Conservation (phyloP, 1,140 invertebrate genomes). For the Ceratosolen fusciceps region DNA sequence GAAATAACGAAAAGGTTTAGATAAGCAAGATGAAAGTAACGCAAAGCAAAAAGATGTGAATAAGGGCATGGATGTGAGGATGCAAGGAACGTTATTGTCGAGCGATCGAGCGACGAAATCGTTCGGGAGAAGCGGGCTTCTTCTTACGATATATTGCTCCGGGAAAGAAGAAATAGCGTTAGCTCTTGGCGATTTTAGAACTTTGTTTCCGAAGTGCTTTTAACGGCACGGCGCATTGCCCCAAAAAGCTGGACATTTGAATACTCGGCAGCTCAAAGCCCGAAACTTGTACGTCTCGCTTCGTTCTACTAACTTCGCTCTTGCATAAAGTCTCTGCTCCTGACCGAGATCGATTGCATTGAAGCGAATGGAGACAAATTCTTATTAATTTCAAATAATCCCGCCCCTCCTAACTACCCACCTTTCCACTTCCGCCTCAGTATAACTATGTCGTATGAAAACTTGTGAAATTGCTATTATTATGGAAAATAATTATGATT, state of each 20-base stretch:
- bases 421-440: too few species aligned
- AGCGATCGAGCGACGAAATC: conserved; percentile 76
- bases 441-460: too few species aligned
- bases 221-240: conserved; percentile 20
- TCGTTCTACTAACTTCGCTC: too few species aligned
- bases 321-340: too few species aligned
- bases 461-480: too few species aligned
- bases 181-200: conserved; percentile 47
- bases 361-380: too few species aligned
- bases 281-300: too few species aligned
- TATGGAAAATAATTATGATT: conserved; percentile 4
- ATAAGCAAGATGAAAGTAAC: conserved; percentile 40
- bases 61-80: conserved; percentile 55
- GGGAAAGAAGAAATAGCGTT: conserved; percentile 52
- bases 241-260: conserved; percentile 30
- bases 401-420: too few species aligned
- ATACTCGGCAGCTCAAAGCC: neutral
- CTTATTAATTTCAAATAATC: too few species aligned
- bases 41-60: conserved; percentile 36
- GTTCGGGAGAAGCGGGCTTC: conserved; percentile 73
- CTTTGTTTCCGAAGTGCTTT: conserved; percentile 36
- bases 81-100: conserved; percentile 55
- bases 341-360: too few species aligned
- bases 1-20: conserved; percentile 35
- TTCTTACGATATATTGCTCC: conserved; percentile 63